Base-by-base conservation (phyloP, 2,888 invertebrate species). In the Dynastes hyllus region DNA sequence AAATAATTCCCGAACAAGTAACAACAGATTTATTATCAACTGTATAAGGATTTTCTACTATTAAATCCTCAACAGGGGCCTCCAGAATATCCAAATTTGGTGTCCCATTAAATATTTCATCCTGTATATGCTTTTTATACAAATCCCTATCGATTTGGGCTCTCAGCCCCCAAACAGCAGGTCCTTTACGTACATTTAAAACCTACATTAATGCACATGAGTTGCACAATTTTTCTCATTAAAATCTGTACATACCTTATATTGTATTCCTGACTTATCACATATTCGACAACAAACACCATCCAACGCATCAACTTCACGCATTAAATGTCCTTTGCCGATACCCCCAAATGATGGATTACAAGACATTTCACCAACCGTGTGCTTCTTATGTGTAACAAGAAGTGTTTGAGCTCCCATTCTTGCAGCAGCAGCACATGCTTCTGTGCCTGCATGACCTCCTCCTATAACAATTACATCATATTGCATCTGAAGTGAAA, bases 261-360 rank as follows among this genome's bases (percentile, higher is more conserved):
- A 96, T 84, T 95, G 94, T 32, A 95, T 91, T 5, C 96, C 96
- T 4, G 96, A 94, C 65, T 91, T 85, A 89, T 96, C 97, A 89
- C 96, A 97, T 77, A 96, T 93, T 82, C 94, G 90, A 6, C 92
- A 92, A 89, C 96, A 97, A 5, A 97, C 87, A 1, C 97, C 97
- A 90, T 96, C 97, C 55, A 97, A 89, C 2, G 97, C 97, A 89
- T 97, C 97, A 8, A 97, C 90, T 90, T 97, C 97, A 83, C 93
- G 91, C 92, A 97, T 94, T 73, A 97, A 89, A 87, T 97, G 96
- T 0, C 96, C 97, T 89, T 97, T 97, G 0, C 97, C 97, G 83
- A 97, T 95, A 6, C 97, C 97, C 37, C 97, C 97, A 89, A 97
- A 97, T 0, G 96, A 95, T 27, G 97, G 97, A 90, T 97, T 97